Conservation (phyloP, 2,888 invertebrate genomes). For the Anorthoa munda region DNA sequence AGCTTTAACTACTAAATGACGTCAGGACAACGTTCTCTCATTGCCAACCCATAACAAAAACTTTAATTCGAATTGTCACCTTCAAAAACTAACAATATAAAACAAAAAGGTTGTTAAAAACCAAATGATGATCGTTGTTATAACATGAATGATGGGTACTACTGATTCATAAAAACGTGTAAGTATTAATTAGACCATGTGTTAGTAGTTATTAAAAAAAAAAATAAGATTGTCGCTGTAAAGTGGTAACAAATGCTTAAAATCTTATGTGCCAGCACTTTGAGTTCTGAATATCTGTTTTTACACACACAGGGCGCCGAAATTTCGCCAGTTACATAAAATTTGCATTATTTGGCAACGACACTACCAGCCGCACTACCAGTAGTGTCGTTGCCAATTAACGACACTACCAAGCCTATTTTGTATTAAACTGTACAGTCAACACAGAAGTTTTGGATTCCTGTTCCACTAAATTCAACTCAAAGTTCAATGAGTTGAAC, state of each 20-base stretch:
- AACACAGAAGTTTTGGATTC: too few species aligned
- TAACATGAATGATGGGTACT: slow-evolving; percentile 36
- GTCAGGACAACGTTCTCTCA: slow-evolving; percentile 13
- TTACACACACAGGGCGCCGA: too few species aligned
- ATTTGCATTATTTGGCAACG: too few species aligned
- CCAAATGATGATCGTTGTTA: neutral
- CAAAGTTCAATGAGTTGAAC: too few species aligned
- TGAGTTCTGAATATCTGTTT: too few species aligned
- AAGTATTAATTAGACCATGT: slow-evolving; percentile 31
- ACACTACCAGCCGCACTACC: too few species aligned
- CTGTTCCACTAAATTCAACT: too few species aligned
- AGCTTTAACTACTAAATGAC: slow-evolving; percentile 2
- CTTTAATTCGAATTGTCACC: slow-evolving; percentile 51
- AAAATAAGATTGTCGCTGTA: neutral
- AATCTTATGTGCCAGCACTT: neutral
- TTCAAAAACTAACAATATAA: slow-evolving; percentile 38
- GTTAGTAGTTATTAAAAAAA: neutral
- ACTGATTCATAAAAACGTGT: slow-evolving; percentile 7
- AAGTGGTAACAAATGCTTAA: neutral
- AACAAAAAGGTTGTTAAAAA: slow-evolving; percentile 30
- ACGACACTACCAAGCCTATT: too few species aligned
- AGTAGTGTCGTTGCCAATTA: too few species aligned
- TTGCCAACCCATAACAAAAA: slow-evolving; percentile 37
- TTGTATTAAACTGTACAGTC: too few species aligned
- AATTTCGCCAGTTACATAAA: too few species aligned